phyloP scores from a whole-genome alignment of 92 coral and sea anemone species.

The Parazoanthus swiftii region DNA sequence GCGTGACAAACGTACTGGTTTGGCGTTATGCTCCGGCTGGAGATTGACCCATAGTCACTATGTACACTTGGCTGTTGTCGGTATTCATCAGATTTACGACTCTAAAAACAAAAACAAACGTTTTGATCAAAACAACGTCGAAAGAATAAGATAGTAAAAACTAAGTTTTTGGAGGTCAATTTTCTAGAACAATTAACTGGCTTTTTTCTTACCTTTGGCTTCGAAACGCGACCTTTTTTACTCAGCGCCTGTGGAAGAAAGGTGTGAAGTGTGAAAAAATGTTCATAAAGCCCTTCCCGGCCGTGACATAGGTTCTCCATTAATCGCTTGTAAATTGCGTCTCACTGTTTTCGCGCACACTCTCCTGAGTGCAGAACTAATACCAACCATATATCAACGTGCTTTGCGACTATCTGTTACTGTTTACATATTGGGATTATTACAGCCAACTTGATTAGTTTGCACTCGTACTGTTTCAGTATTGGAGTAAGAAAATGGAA shows the following conservation, averaged over 20 bases:
- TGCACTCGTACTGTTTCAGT: too few relatives aligned
- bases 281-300: background rate
- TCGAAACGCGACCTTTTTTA: slow-evolving; percentile 42
- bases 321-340: background rate
- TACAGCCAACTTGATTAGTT: background rate
- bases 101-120: slow-evolving; percentile 35
- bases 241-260: slow-evolving; percentile 45
- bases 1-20: slow-evolving; percentile 68
- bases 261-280: background rate
- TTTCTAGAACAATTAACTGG: background rate
- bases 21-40: slow-evolving; percentile 97
- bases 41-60: slow-evolving; percentile 94
- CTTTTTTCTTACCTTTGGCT: slow-evolving; percentile 33
- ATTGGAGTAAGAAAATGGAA: too few relatives aligned
- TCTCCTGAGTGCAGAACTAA: background rate
- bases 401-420: too few relatives aligned
- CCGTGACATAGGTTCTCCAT: too few relatives aligned
- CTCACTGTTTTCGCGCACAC: background rate
- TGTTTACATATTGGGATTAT: too few relatives aligned
- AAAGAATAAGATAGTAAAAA: background rate
- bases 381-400: too few relatives aligned
- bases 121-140: background rate
- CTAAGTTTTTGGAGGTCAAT: background rate
- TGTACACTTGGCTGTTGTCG: slow-evolving; percentile 77
- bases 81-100: slow-evolving; percentile 65